Evolutionary conservation across 2,888 invertebrate species (phyloP), one percentile per base, ranked within the genome.

Genomic region (Nipponacmea schrenckii): DNA sequence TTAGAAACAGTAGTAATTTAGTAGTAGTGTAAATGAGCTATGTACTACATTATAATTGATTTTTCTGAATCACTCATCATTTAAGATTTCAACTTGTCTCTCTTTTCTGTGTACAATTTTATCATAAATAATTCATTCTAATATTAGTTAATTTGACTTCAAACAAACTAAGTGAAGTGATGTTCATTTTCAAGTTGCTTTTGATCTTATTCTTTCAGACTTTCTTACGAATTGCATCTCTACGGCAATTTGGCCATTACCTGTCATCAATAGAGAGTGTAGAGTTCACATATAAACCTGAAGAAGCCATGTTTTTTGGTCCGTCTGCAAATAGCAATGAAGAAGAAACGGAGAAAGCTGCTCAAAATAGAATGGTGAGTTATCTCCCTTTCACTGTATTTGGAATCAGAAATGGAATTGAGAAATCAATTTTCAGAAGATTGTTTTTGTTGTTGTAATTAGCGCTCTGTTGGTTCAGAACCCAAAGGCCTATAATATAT

Each of bases 191-290:
- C 10, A 39, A 10, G 8, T 39, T 39, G 10, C 10, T 10, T 39
- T 39, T 39, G 10, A 8, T 39, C 8, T 39, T 10, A 39, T 39
- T 71, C 70, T 81, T 79, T 12, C 83, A 90, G 89, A 93, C 93
- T 69, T 90, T 95, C 31, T 90, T 95, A 77, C 91, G 96, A 80
- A 92, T 93, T 62, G 91, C 94, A 71, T 94, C 94, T 87, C 92
- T 96, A 84, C 91, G 95, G 46, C 92, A 93, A 78, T 96, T 96
- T 90, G 96, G 95, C 2, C 92, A 93, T 83, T 92, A 90, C 80
- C 86, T 94, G 76, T 91, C 93, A 67, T 91, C 91, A 4, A 91
- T 93, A 68, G 90, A 92, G 67, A 92, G 93, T 75, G 92, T 93
- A n/a, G 92, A 92, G 39, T 92, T 95, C 64, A 90, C 89, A 68